These are phyloP conservation scores for Notospermus geniculatus DNA, from an alignment of 1,140 invertebrate genomes.

Conservation along the genomic window DNA sequence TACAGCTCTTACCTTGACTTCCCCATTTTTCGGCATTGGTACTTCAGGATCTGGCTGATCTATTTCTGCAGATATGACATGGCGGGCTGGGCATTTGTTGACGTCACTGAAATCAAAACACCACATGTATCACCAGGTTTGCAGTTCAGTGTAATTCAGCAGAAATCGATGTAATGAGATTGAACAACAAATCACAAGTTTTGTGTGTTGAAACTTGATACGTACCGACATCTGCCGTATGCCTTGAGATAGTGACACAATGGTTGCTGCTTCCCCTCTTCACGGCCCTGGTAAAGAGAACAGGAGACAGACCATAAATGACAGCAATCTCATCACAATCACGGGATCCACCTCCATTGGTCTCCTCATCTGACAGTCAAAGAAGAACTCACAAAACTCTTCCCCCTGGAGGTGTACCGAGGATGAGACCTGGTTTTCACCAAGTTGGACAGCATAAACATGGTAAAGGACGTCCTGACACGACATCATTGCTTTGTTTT, in stretches of 20 bases:
- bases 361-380: too few species aligned
- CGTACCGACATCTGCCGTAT: conserved; percentile 34
- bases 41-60: conserved; percentile 14
- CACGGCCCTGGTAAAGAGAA: conserved; percentile 23
- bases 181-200: neutral
- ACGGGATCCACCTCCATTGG: too few species aligned
- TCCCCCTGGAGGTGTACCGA: too few species aligned
- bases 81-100: conserved; percentile 25
- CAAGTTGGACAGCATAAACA: too few species aligned
- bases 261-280: conserved; percentile 23
- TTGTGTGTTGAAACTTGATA: neutral
- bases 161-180: too few species aligned
- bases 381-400: too few species aligned
- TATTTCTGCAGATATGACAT: conserved; percentile 26
- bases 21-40: conserved; percentile 25
- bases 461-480: too few species aligned
- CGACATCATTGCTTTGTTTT: too few species aligned
- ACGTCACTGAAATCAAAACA: conserved; percentile 15
- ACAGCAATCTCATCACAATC: too few species aligned
- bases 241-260: conserved; percentile 29
- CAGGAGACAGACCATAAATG: neutral
- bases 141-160: too few species aligned
- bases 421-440: too few species aligned
- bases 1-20: conserved; percentile 33
- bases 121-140: too few species aligned